These are phyloP conservation scores for Himalopsyche phryganea DNA, from an alignment of 1,140 invertebrate species.

Conservation along the genomic window DNA sequence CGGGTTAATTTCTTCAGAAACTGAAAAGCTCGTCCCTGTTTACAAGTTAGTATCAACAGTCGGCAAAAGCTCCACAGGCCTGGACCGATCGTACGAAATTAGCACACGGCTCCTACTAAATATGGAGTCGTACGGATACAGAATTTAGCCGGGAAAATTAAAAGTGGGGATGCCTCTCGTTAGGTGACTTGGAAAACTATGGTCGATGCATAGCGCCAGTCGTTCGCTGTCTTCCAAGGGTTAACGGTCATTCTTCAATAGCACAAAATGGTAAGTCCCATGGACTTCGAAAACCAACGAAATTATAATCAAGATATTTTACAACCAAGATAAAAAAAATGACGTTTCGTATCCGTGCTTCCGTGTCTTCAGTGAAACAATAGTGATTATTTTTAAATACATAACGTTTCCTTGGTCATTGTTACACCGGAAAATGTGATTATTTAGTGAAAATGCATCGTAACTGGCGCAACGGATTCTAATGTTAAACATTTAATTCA, in stretches of 20 bases:
- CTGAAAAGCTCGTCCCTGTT: neutral
- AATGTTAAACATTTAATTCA: too few species aligned
- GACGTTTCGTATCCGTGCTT: too few species aligned
- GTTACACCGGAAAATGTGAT: too few species aligned
- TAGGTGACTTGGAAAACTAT: constrained; percentile 13
- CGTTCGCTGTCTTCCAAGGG: constrained; percentile 28
- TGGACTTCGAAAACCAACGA: constrained; percentile 1
- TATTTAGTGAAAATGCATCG: too few species aligned
- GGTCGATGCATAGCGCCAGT: constrained; percentile 15
- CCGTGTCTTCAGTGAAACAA: too few species aligned
- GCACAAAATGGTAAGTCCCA: constrained; percentile 32
- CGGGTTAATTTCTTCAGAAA: too few species aligned
- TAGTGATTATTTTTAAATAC: too few species aligned
- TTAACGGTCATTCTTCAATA: constrained; percentile 31
- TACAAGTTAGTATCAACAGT: neutral
- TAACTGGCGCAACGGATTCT: too few species aligned
- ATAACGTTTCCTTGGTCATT: too few species aligned
- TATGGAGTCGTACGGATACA: constrained; percentile 24
- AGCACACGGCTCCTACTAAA: constrained; percentile 28
- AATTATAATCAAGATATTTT: too few species aligned
- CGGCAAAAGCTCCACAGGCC: neutral
- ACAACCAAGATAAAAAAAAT: too few species aligned
- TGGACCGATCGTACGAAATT: constrained; percentile 8
- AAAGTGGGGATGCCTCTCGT: constrained; percentile 2
- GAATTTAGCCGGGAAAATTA: constrained; percentile 3